These are phyloP conservation scores for Carpatolechia fugitivella DNA, from an alignment of 2,888 invertebrate species.

Conservation along the genomic window DNA sequence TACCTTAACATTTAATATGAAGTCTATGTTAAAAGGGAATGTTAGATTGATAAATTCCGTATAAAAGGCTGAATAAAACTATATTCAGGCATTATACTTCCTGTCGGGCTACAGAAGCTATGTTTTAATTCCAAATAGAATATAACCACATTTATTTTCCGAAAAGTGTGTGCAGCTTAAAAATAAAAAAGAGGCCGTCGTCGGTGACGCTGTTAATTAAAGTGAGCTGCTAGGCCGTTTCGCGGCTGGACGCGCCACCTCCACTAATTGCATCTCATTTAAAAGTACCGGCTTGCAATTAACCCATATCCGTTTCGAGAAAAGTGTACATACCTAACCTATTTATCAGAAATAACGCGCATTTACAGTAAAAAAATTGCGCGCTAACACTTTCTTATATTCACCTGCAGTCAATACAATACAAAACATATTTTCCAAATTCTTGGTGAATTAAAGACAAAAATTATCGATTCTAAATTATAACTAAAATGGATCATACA, in stretches of 20 bases:
- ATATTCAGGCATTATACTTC: background rate
- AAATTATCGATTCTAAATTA: too few relatives aligned
- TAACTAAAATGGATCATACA: conserved; percentile 31
- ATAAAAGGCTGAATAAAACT: too few relatives aligned
- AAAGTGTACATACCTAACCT: conserved; percentile 10
- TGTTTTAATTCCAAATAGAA: background rate
- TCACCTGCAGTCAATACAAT: too few relatives aligned
- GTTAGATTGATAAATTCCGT: too few relatives aligned
- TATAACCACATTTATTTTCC: background rate
- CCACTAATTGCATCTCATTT: conserved; percentile 62
- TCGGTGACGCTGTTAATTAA: conserved; percentile 42
- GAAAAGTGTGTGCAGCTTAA: conserved; percentile 23
- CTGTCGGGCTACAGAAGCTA: background rate
- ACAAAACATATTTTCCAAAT: too few relatives aligned
- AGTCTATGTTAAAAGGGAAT: too few relatives aligned
- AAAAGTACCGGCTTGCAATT: conserved; percentile 52
- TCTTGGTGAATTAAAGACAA: too few relatives aligned
- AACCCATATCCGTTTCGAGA: conserved; percentile 49
- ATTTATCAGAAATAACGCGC: background rate
- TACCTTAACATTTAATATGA: too few relatives aligned
- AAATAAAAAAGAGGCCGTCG: conserved; percentile 15
- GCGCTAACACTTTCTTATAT: background rate
- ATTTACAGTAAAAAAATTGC: background rate
- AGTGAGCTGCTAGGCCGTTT: conserved; percentile 44
- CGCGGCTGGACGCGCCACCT: conserved; percentile 42